phyloP scores from a whole-genome alignment of 2,888 invertebrate species.

The Sphinx pinastri region DNA sequence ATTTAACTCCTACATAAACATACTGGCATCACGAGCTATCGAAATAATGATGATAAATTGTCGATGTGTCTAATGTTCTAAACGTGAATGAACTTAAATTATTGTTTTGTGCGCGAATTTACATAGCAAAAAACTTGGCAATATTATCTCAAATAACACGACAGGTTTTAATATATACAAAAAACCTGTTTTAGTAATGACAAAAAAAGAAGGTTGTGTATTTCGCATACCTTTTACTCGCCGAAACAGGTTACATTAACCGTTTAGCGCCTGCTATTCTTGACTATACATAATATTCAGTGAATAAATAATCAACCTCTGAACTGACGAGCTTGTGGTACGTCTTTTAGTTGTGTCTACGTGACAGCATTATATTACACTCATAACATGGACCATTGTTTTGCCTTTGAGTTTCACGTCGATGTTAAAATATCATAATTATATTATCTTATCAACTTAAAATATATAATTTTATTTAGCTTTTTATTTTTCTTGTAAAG shows the following conservation, averaged over 20 bases:
- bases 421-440: constrained; percentile 1
- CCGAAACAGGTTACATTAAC: constrained; percentile 63
- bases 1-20: constrained; percentile 17
- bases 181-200: constrained; percentile 41
- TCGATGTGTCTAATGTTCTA: constrained; percentile 21
- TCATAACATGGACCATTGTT: constrained; percentile 9
- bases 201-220: constrained; percentile 61
- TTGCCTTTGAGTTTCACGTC: constrained; percentile 12
- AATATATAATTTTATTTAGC: neutral
- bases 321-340: constrained; percentile 36
- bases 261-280: constrained; percentile 62
- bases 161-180: constrained; percentile 27
- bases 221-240: constrained; percentile 63
- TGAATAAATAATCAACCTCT: constrained; percentile 68
- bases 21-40: constrained; percentile 8
- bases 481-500: neutral
- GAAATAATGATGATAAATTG: constrained; percentile 24
- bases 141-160: constrained; percentile 32
- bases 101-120: constrained; percentile 33
- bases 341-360: neutral
- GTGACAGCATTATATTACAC: neutral
- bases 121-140: constrained; percentile 35
- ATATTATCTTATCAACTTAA: too few relatives aligned
- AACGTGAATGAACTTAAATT: constrained; percentile 37
- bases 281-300: constrained; percentile 65